Conservation (phyloP, 2,888 invertebrate genomes). For the Petrophora chlorosata region DNA sequence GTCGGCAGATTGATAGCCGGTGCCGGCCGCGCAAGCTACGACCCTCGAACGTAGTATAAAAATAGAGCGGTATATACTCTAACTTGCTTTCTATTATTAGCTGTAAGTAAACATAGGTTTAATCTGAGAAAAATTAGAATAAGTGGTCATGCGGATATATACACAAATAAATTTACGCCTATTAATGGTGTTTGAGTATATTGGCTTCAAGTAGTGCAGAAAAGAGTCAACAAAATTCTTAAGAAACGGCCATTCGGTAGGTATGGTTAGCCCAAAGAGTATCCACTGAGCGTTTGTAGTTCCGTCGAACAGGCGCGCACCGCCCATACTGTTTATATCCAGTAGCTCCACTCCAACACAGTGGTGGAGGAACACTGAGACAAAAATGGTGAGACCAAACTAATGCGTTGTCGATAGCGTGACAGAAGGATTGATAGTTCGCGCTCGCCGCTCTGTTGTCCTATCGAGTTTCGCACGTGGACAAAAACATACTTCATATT, state of each 20-base stretch:
- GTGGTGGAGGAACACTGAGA: constrained; percentile 60
- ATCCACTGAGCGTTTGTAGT: no score
- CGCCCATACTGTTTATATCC: constrained; percentile 10
- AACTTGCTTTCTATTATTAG: no score
- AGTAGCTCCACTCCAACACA: constrained; percentile 26
- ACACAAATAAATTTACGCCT: no score
- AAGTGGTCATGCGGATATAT: no score
- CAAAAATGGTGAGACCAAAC: constrained; percentile 80
- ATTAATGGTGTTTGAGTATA: no score
- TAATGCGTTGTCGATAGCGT: constrained; percentile 79
- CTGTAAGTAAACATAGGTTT: no score
- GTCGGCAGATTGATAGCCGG: constrained; percentile 74
- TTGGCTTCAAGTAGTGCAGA: no score
- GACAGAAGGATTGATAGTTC: constrained; percentile 80
- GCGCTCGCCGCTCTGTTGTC: constrained; percentile 35
- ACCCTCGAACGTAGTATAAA: constrained; percentile 38
- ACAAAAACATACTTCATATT: constrained; percentile 27
- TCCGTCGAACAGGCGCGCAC: not conserved
- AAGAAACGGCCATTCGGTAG: no score
- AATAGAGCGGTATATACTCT: constrained; percentile 38
- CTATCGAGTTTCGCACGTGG: constrained; percentile 29
- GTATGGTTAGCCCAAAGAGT: no score
- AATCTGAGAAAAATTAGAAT: no score
- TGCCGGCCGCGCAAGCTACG: constrained; percentile 41
- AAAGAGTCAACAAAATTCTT: no score